phyloP scores from a whole-genome alignment of 2,888 invertebrate genomes.

The Plemyria rubiginata region DNA sequence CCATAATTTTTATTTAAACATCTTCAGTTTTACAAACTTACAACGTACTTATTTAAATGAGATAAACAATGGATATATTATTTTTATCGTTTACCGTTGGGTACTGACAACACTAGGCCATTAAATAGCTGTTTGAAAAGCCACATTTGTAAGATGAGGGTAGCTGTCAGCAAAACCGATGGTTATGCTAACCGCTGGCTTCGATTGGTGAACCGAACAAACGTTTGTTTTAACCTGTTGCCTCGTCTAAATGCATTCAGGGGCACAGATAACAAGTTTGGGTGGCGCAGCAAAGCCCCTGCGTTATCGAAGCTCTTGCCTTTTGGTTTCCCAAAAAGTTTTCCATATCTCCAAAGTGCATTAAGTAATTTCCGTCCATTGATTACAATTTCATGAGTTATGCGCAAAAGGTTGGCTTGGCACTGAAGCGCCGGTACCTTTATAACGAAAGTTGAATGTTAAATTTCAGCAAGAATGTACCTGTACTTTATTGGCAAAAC shows the following conservation, averaged over 20 bases:
- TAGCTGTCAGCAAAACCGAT: not conserved
- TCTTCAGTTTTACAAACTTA: too few relatives aligned
- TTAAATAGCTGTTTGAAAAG: too few relatives aligned
- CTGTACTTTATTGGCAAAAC: not conserved
- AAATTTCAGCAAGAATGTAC: not conserved
- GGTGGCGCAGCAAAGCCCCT: slow-evolving; percentile 65
- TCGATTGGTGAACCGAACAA: slow-evolving; percentile 18
- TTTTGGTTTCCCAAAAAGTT: slow-evolving; percentile 54
- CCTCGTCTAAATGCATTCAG: slow-evolving; percentile 69
- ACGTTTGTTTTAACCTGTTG: slow-evolving; percentile 69
- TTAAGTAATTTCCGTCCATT: slow-evolving; percentile 61
- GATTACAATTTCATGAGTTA: slow-evolving; percentile 50
- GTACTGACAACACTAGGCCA: too few relatives aligned
- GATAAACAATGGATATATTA: too few relatives aligned
- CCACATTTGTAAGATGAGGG: not conserved
- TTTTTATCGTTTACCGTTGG: too few relatives aligned
- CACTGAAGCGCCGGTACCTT: slow-evolving; percentile 1
- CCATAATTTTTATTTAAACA: too few relatives aligned
- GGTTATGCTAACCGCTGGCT: not conserved
- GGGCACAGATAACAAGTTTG: slow-evolving; percentile 73
- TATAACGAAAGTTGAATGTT: slow-evolving; percentile 2
- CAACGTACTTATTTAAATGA: too few relatives aligned
- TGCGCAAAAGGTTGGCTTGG: slow-evolving; percentile 31
- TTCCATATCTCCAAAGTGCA: slow-evolving; percentile 58
- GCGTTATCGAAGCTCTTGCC: slow-evolving; percentile 57